Evolutionary conservation across 1,140 invertebrate species (phyloP), one percentile per base, ranked within the genome.

Genomic region (Heliconius hermathena): DNA sequence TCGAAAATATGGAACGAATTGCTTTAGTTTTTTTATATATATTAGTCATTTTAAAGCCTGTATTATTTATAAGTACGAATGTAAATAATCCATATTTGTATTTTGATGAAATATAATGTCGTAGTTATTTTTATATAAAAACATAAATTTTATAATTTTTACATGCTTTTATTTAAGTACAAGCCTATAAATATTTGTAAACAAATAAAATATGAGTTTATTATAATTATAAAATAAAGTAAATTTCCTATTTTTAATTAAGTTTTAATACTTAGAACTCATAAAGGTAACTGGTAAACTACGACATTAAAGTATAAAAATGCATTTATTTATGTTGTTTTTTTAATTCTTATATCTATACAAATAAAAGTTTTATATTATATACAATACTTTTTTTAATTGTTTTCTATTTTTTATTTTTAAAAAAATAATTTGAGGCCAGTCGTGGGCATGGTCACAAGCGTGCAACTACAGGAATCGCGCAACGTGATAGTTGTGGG

Each of bases 1-100:
- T 66, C 54, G 54, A 60, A 60, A 60, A 60, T 26, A 22, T 60
- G n/a, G 0, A 22, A 22, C 60, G 22, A 66, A 66, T 66, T 5
- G 11, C 13, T 66, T 26, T 66, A 66, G 9, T 66, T 66, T 5
- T 66, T 66, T 66, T 29, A 9, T 60, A n/a, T n/a, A n/a, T 13
- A 66, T 66, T 66, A 66, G 60, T 66, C 60, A 66, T 66, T 66
- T 66, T 66, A 29, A 66, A 66, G 22, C 60, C 60, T 29, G 26
- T 29, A 26, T 26, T 66, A 66, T 26, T 26, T 2, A 6, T 66
- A 66, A 66, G 60, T 29, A 66, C 20, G n/a, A 66, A 66, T 66
- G 60, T 66, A 66, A 66, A 66, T 66, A 66, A 26, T 60, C 22
- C 20, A 60, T 60, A 26, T 60, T 60, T 60, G 57, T 60, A 22